Base-by-base conservation (phyloP, 2,113 vertebrate genomes). In the Odocoileus virginianus region DNA sequence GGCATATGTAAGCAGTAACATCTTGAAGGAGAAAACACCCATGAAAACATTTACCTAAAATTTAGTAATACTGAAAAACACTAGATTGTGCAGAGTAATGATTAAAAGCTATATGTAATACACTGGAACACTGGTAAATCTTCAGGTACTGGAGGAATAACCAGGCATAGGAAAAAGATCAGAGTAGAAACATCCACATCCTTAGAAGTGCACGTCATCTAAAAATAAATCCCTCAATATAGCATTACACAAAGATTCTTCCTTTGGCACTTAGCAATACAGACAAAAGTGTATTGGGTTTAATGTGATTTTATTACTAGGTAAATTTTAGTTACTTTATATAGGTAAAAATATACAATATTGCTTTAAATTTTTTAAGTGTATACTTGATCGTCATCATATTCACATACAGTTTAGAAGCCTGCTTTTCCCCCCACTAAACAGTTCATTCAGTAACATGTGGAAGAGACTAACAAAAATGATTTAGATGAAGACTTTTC, bases 231-330 rank as follows among this genome's bases (percentile, higher is more conserved):
- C 97, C 91, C 92, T 98, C 97, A 97, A 54, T 94, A 98, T 27
- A 96, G 96, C 95, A 97, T 95, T 95, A 98, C 96, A 84, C 27
- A 25, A 86, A 55, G 45, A 12, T 57, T 61, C 81, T 97, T 98
- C 52, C 82, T 98, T 98, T 98, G 98, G 98, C 98, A 99, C 97
- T 99, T 98, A 97, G 98, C 98, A 99, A 98, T 97, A 97, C n/a
- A 98, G 97, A 98, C 98, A 98, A 95, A 98, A 64, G 84, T 43
- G 27, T 98, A 98, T 99, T 99, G 98, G 98, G 97, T 98, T 98
- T 98, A 98, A 98, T 97, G 98, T 98, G 97, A 98, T 88, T 97
- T 98, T 54, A 98, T 97, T 96, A 85, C 81, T 91, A 96, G 64
- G 96, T 97, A 98, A 36, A 97, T 76, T 96, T 96, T 97, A 88